These are phyloP conservation scores for Meloidogyne floridensis DNA, from an alignment of 1,140 invertebrate genomes.

Conservation along the genomic window DNA sequence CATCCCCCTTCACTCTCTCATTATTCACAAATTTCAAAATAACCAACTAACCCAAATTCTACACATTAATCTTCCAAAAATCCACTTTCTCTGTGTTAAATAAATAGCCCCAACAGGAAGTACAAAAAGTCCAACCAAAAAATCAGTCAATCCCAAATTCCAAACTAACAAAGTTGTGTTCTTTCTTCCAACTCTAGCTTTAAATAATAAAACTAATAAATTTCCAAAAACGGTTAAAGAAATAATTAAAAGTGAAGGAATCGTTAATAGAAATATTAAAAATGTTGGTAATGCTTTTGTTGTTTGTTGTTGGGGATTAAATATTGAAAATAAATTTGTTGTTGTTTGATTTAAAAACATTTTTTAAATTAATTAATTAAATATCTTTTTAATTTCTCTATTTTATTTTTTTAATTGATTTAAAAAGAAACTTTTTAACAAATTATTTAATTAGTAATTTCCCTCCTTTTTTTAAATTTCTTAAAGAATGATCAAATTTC, in stretches of 20 bases:
- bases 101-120: conserved; percentile 68
- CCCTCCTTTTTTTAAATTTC: background rate
- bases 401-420: too few species aligned
- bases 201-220: conserved; percentile 62
- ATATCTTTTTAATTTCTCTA: too few species aligned
- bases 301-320: background rate
- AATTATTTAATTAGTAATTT: too few species aligned
- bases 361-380: background rate
- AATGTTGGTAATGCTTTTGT: conserved; percentile 29
- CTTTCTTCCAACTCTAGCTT: conserved; percentile 61
- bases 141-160: conserved; percentile 67
- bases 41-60: conserved; percentile 66
- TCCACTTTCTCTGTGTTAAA: conserved; percentile 66
- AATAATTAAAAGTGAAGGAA: conserved; percentile 61
- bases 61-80: conserved; percentile 68
- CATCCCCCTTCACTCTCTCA: too few species aligned
- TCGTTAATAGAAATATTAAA: conserved; percentile 54
- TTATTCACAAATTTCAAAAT: too few species aligned
- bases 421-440: too few species aligned
- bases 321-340: background rate
- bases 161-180: conserved; percentile 64
- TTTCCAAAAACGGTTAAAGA: conserved; percentile 64
- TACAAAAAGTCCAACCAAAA: conserved; percentile 69
- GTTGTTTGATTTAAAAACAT: background rate
- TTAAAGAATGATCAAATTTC: background rate